Evolutionary conservation across 2,797 vertebrate species (phyloP).

Genomic region (Linurgus olivaceus): DNA sequence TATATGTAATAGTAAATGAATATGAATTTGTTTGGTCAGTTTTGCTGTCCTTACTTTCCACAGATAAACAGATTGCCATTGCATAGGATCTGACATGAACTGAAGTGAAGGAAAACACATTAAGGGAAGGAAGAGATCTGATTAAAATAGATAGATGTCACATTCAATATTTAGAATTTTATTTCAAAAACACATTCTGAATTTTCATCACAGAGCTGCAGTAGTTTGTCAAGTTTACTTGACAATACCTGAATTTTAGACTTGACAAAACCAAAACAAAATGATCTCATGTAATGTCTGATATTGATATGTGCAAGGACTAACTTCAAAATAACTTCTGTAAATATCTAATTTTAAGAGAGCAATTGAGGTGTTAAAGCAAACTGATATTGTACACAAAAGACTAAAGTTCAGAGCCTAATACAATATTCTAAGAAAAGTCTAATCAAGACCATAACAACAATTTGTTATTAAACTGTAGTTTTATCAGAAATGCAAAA

Average conservation of each 20-base stretch:
- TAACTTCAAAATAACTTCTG: not conserved
- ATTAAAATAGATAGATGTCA: constrained; percentile 49
- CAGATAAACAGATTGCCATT: not conserved
- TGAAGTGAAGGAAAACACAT: constrained; percentile 21
- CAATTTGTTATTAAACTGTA: not conserved
- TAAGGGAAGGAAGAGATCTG: not conserved
- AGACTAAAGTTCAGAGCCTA: not conserved
- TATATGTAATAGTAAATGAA: not conserved
- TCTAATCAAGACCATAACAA: not conserved
- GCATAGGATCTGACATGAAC: not conserved
- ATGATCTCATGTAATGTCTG: not conserved
- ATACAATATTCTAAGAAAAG: not conserved
- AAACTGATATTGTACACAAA: not conserved
- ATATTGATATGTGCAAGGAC: not conserved
- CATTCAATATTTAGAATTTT: constrained; percentile 26
- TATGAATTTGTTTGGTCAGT: not conserved
- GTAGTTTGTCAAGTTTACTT: not conserved
- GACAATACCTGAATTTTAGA: not conserved
- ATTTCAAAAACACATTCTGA: constrained; percentile 15
- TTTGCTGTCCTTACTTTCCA: not conserved
- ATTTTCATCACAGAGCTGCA: not conserved
- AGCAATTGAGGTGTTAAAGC: not conserved
- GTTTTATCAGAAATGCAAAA: not conserved
- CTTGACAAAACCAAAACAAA: not conserved
- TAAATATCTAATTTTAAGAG: not conserved